These are phyloP conservation scores for Baccha elongata DNA, from an alignment of 2,888 invertebrate species.

Conservation along the genomic window DNA sequence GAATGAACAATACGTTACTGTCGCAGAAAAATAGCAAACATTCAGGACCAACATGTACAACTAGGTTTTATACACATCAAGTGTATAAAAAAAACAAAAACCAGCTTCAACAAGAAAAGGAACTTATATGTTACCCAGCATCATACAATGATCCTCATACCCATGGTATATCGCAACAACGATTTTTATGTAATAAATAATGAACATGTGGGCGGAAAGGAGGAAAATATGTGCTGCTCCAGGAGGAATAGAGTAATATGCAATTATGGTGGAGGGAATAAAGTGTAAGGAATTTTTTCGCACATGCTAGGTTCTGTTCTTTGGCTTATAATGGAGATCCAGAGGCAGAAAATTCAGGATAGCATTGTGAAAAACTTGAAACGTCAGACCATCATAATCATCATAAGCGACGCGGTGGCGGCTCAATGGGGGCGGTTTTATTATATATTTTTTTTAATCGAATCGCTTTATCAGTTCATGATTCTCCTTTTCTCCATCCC, in stretches of 20 bases:
- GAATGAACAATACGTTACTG: background rate
- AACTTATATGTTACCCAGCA: constrained; percentile 60
- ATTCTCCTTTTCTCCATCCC: constrained; percentile 27
- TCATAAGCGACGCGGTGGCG: constrained; percentile 34
- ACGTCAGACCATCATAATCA: constrained; percentile 45
- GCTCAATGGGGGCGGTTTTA: constrained; percentile 55
- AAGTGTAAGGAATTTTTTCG: constrained; percentile 54
- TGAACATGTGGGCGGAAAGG: constrained; percentile 75
- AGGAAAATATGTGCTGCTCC: constrained; percentile 73
- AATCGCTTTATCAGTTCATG: constrained; percentile 72
- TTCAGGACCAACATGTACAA: constrained; percentile 28
- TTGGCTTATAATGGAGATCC: constrained; percentile 7
- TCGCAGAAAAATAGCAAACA: constrained; percentile 32
- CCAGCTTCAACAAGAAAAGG: constrained; percentile 43
- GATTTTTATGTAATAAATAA: constrained; percentile 72
- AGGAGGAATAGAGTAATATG: constrained; percentile 74
- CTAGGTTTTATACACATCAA: background rate
- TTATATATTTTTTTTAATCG: constrained; percentile 60
- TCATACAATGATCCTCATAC: constrained; percentile 37
- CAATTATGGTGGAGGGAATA: constrained; percentile 64
- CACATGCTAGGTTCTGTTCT: constrained; percentile 61
- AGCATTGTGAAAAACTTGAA: constrained; percentile 2
- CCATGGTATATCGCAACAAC: constrained; percentile 54
- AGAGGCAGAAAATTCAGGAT: background rate
- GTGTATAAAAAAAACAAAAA: constrained; percentile 1